Evolutionary conservation across 2,888 invertebrate species (phyloP).

Genomic region (Strigamia crassipes): DNA sequence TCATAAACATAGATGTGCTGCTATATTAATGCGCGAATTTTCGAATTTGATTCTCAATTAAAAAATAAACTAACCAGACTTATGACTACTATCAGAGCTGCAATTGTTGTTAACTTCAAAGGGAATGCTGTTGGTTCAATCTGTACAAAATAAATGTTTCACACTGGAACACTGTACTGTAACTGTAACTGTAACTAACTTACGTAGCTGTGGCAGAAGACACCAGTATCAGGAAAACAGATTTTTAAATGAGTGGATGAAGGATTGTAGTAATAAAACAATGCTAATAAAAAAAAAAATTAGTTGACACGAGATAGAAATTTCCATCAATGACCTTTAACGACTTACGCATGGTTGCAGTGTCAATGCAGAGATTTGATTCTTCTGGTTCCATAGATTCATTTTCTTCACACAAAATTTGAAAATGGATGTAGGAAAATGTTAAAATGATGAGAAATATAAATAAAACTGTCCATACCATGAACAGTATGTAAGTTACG

Average conservation of each 20-base stretch:
- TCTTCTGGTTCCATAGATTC: not conserved
- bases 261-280: slow-evolving; percentile 5
- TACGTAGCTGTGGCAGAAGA: slow-evolving; percentile 20
- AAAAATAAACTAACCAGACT: not conserved
- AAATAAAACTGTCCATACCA: slow-evolving; percentile 4
- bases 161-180: not conserved
- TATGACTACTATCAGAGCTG: not conserved
- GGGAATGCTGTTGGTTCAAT: slow-evolving; percentile 1
- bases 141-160: not conserved
- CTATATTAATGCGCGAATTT: too few species aligned
- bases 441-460: slow-evolving; percentile 32
- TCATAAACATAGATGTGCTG: not conserved
- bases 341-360: slow-evolving; percentile 13
- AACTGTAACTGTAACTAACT: not conserved
- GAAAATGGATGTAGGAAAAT: slow-evolving; percentile 12
- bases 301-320: not conserved
- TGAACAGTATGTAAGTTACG: not conserved
- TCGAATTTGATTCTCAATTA: not conserved
- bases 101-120: not conserved
- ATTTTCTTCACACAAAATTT: slow-evolving; percentile 26
- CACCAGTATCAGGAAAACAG: slow-evolving; percentile 3
- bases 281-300: not conserved
- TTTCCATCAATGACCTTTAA: not conserved
- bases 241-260: slow-evolving; percentile 1
- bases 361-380: not conserved